A percentile compares a stretch with the other conserved stretches of the same genome.
These are phyloP conservation scores for Hemicordylus capensis DNA, from an alignment of 2,113 vertebrate species.

Conservation along the genomic window DNA sequence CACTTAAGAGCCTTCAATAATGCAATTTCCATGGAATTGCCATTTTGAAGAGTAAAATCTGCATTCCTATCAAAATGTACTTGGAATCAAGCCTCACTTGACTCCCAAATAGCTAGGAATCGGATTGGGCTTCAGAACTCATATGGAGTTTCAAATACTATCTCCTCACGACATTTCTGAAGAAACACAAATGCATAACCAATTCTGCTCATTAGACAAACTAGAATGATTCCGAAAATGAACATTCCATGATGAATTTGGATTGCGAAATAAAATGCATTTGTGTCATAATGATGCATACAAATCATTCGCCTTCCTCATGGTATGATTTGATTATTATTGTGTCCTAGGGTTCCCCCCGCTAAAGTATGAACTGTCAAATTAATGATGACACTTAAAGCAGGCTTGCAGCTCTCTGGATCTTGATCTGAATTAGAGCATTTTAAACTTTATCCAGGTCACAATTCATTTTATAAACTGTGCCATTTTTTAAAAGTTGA, in stretches of 20 bases:
- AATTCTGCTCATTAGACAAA: background rate
- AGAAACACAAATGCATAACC: background rate
- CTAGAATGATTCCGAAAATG: background rate
- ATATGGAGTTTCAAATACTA: background rate
- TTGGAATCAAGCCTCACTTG: too few species aligned
- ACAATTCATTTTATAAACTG: background rate
- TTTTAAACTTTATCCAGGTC: background rate
- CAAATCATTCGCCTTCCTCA: background rate
- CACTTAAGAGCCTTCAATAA: rapidly evolving
- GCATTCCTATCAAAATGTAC: background rate
- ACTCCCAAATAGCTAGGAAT: too few species aligned
- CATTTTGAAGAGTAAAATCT: rapidly evolving
- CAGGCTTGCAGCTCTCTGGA: background rate
- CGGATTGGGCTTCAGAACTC: background rate
- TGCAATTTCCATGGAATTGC: background rate
- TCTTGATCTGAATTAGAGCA: background rate
- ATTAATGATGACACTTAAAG: background rate
- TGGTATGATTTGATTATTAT: background rate
- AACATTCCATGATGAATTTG: background rate
- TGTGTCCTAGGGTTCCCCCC: too few species aligned
- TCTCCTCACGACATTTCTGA: background rate
- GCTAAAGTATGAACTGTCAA: background rate
- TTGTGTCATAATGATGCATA: background rate
- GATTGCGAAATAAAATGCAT: background rate
- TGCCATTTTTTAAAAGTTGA: too few species aligned